Conservation (phyloP, 1,140 invertebrate genomes). For the Mya arenaria region DNA sequence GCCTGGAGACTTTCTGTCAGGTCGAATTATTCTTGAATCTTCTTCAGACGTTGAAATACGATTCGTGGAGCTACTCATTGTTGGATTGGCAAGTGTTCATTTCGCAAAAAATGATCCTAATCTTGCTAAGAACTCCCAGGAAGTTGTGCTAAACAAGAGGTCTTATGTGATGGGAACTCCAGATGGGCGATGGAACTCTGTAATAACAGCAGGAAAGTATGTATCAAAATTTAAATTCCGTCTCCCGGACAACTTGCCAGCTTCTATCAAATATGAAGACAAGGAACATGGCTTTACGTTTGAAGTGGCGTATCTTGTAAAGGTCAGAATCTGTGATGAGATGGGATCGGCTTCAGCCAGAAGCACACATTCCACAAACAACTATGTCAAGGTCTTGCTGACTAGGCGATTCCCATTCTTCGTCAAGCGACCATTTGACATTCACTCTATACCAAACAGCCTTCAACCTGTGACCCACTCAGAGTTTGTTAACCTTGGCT, state of each 20-base stretch:
- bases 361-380: slow-evolving; percentile 65
- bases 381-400: slow-evolving; percentile 68
- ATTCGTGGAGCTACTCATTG: slow-evolving; percentile 72
- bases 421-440: slow-evolving; percentile 68
- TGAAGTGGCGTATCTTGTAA: slow-evolving; percentile 69
- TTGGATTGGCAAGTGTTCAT: slow-evolving; percentile 65
- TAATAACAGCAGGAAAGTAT: slow-evolving; percentile 75
- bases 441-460: slow-evolving; percentile 65
- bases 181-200: slow-evolving; percentile 66
- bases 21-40: slow-evolving; percentile 71
- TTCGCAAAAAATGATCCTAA: slow-evolving; percentile 54
- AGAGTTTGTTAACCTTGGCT: slow-evolving; percentile 62
- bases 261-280: slow-evolving; percentile 67
- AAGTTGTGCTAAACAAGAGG: slow-evolving; percentile 72
- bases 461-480: slow-evolving; percentile 60
- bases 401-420: slow-evolving; percentile 63
- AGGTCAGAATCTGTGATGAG: slow-evolving; percentile 72
- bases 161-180: slow-evolving; percentile 70
- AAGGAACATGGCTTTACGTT: slow-evolving; percentile 64
- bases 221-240: slow-evolving; percentile 72
- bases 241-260: slow-evolving; percentile 69
- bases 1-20: slow-evolving; percentile 72
- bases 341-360: slow-evolving; percentile 63
- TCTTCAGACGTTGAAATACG: slow-evolving; percentile 67
- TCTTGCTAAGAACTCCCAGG: slow-evolving; percentile 53